Base-by-base conservation (phyloP, 2,113 vertebrate genomes). In the Elephantulus edwardii region DNA sequence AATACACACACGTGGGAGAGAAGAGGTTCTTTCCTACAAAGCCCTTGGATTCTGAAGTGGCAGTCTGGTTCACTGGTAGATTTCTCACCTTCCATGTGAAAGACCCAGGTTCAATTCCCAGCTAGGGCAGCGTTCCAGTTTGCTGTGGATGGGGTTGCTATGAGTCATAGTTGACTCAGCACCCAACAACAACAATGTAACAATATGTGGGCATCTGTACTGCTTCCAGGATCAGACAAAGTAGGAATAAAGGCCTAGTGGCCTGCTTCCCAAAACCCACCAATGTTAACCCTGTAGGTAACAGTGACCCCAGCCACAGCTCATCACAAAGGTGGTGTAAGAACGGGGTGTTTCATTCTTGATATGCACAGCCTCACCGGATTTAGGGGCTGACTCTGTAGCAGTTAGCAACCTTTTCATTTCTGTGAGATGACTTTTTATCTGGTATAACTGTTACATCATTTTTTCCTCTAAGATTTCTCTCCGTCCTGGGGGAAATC, bases 381-480 rank as follows among this genome's bases (percentile, higher is more conserved):
- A 35, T 38, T 68, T 38, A 17, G 5, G 35, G n/a, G 19, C 58
- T 33, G 19, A 68, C 33, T 68, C 8, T 2, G 38, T 35, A 68
- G 19, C 56, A 58, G 24, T 8, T 10, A 56, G 24, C 54, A 58
- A 58, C 56, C n/a, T n/a, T n/a, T n/a, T n/a, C n/a, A n/a, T n/a
- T n/a, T n/a, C n/a, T n/a, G n/a, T 76, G n/a, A 92, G 44, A 56
- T 50, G 13, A 50, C 13, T 76, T 83, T 90, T 83, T 82, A 16
- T 83, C 22, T 72, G 14, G 60, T 88, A 28, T 28, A 48, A 4
- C 26, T 86, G 74, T 93, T 88, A 52, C 78, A 90, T 91, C 46
- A 70, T 90, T 86, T 93, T 17, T n/a, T 33, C 42, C 44, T 83
- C 58, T 48, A 74, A 88, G 60, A 82, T 68, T 77, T 75, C 35